phyloP scores from a whole-genome alignment of 2,113 vertebrate genomes.

The Brienomyrus brachyistius region DNA sequence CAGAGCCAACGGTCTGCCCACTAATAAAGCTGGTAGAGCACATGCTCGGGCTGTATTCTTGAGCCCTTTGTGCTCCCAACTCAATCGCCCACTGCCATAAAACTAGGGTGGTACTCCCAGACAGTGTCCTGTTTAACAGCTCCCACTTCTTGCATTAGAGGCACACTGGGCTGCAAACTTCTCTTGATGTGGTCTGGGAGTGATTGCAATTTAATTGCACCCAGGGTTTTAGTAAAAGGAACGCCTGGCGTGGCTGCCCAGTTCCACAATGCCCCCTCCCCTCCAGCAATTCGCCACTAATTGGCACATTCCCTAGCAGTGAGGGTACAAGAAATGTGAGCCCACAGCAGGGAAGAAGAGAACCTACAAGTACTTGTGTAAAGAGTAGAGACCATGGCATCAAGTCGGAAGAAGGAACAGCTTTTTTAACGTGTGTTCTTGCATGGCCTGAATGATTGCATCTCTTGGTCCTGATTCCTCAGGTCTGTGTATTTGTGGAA shows the following conservation, averaged over 20 bases:
- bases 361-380: conserved; percentile 56
- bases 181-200: conserved; percentile 66
- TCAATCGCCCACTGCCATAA: not conserved
- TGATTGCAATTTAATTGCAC: conserved; percentile 66
- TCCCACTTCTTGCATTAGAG: conserved; percentile 60
- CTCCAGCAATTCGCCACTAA: conserved; percentile 61
- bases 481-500: not conserved
- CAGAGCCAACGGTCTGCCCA: not conserved
- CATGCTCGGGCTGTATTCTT: not conserved
- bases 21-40: not conserved
- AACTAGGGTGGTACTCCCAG: conserved; percentile 53
- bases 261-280: conserved; percentile 49
- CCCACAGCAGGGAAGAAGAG: conserved; percentile 57
- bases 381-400: conserved; percentile 41
- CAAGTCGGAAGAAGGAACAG: not conserved
- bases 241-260: conserved; percentile 69
- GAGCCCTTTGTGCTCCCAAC: not conserved
- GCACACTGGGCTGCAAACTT: conserved; percentile 58
- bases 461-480: not conserved
- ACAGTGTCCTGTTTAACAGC: conserved; percentile 28
- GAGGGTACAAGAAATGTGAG: conserved; percentile 71
- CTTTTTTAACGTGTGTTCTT: not conserved
- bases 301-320: conserved; percentile 71
- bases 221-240: conserved; percentile 63
- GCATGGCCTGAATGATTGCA: not conserved